Base-by-base conservation (phyloP, 2,888 invertebrate genomes). In the Pyrrhia umbra region DNA sequence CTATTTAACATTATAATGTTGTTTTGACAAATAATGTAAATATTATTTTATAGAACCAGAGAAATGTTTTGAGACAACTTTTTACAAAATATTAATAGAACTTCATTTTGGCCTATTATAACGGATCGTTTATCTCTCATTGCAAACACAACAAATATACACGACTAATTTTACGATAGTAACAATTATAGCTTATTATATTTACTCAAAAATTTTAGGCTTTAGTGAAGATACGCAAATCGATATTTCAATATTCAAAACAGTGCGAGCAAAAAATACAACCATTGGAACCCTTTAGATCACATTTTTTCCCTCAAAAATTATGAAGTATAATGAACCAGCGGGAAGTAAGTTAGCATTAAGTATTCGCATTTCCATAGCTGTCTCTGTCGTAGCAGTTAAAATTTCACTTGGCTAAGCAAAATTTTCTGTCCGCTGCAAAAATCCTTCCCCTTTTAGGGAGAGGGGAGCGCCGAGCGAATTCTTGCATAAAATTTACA, bases 401-500 rank as follows among this genome's bases (percentile, higher is more conserved):
- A 94, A 94, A 94, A 95, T 94, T 95, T 95, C 93, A 94, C 92
- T 94, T 92, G 93, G 93, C 93, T 94, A 94, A 94, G 94, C 94
- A 94, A 94, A 93, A 95, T 92, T 94, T 93, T 94, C 91, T 92
- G 93, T 93, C 92, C 92, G 93, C 90, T 91, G 93, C 94, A 93
- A 93, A 94, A 93, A 93, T 94, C 90, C 71, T 92, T 89, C 92
- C 93, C 92, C 91, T 90, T 92, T 92, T 89, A 90, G 91, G 88
- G 89, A 86, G 90, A 90, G 91, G 89, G 91, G 92, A 88, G 89
- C 82, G 82, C 81, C 89, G 90, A 87, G 90, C 90, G 91, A 92
- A 94, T 94, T 94, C 94, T 94, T 93, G 94, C 94, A 94, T 94
- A 94, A 94, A 94, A 94, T 94, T 93, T 93, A 94, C 94, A 95